A percentile compares a stretch with the other conserved stretches of the same genome.
phyloP scores from a whole-genome alignment of 2,113 vertebrate species.

The Cardinalis cardinalis region DNA sequence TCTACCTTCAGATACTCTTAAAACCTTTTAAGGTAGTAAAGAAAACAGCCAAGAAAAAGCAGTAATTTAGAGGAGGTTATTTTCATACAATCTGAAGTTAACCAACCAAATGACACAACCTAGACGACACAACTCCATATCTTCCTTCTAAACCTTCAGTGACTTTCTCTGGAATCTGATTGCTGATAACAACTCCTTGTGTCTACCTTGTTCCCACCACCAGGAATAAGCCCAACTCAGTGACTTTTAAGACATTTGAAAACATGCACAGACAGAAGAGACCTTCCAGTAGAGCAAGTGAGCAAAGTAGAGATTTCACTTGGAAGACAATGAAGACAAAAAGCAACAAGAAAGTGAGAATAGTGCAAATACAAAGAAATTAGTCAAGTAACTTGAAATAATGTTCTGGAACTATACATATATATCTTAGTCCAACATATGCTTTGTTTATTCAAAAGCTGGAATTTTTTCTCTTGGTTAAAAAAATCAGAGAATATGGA shows the following conservation, averaged over 20 bases:
- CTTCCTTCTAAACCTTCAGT: background rate
- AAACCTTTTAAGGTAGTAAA: background rate
- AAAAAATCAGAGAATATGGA: background rate
- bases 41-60: background rate
- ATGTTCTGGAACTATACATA: background rate
- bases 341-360: background rate
- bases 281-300: background rate
- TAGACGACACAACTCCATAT: fast-evolving
- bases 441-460: background rate
- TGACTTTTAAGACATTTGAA: background rate
- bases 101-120: background rate
- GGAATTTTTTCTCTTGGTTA: background rate
- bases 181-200: background rate
- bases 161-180: background rate
- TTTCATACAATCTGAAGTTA: background rate
- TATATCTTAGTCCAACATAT: background rate
- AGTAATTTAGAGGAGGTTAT: background rate
- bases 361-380: background rate
- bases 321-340: background rate
- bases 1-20: background rate
- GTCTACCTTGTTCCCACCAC: background rate
- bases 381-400: background rate
- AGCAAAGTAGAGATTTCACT: background rate
- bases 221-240: background rate
- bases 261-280: fast-evolving